Conservation (phyloP, 2,113 vertebrate genomes). For the Rafetus swinhoei region DNA sequence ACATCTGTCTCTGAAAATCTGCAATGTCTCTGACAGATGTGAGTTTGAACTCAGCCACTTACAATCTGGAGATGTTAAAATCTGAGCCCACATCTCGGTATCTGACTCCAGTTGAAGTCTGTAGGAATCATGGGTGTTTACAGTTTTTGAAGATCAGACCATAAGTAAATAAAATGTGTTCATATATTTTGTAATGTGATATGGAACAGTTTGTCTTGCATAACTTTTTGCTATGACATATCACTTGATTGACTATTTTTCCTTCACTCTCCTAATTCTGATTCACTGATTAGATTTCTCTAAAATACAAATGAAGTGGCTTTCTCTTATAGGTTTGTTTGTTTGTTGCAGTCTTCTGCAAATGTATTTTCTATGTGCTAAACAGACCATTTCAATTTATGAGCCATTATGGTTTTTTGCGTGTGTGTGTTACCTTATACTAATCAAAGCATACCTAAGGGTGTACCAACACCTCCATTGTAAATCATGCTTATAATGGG, state of each 20-base stretch:
- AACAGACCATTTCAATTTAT: not conserved
- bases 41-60: not conserved
- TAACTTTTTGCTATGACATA: constrained; percentile 42
- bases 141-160: not conserved
- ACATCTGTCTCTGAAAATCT: not conserved
- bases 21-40: not conserved
- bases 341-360: not conserved
- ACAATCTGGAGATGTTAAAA: not conserved
- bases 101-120: not conserved
- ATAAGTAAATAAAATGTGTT: not conserved
- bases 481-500: not conserved
- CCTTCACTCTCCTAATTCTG: constrained; percentile 48
- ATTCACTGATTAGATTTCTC: constrained; percentile 38
- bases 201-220: not conserved
- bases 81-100: constrained; percentile 1
- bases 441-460: not conserved
- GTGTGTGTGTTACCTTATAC: not conserved
- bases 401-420: not conserved
- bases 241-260: not conserved
- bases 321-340: constrained; percentile 2
- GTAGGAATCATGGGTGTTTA: not conserved
- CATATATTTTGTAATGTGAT: not conserved
- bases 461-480: not conserved
- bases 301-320: constrained; percentile 32
- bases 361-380: not conserved